Base-by-base conservation (phyloP, 2,888 invertebrate species). In the Diarsia rubi region DNA sequence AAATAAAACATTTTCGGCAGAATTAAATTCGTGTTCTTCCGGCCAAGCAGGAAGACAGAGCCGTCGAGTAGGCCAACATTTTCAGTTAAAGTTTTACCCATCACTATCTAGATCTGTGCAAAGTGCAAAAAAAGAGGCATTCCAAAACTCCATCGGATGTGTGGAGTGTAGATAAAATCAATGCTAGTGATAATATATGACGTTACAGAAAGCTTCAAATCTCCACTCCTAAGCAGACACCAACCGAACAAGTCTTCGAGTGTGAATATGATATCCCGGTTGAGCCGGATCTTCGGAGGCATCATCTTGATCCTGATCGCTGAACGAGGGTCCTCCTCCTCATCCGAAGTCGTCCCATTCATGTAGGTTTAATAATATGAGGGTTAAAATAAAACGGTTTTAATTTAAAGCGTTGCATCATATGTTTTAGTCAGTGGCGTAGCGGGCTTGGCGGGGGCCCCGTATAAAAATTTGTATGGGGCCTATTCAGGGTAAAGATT, bases 191-290 rank as follows among this genome's bases (percentile, higher is more conserved):
- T 57, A 4, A 42, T 24, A 14, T 14, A 24, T 21, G 16, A 75
- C 75, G 14, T 49, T 59, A 60, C 49, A 60, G 0, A 14, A 42
- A 64, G 24, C 47, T 42, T 12, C 1, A 16, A 19, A 54, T 37
- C 9, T 71, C 8, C 19, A 70, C 19, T 21, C 47, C 8, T 42
- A 11, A 42, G 6, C 12, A 5, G 3, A 12, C 54, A 31, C 93
- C 68, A 84, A 97, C 97, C 96, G 70, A 96, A 95, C 0, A 97
- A 85, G 75, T 97, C 96, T 79, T 96, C 96, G 2, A 96, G 86
- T 0, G 96, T 96, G 84, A 97, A 97, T 67, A 97, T 95, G 16
- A 96, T 93, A 83, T 96, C 96, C 16, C 96, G 90, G 60, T 95
- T 94, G 14, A 96, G 90, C 1, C 96, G 88, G 60, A 96, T 93